phyloP scores from a whole-genome alignment of 2,797 vertebrate species.

The Sebastiscus albofasciatus region DNA sequence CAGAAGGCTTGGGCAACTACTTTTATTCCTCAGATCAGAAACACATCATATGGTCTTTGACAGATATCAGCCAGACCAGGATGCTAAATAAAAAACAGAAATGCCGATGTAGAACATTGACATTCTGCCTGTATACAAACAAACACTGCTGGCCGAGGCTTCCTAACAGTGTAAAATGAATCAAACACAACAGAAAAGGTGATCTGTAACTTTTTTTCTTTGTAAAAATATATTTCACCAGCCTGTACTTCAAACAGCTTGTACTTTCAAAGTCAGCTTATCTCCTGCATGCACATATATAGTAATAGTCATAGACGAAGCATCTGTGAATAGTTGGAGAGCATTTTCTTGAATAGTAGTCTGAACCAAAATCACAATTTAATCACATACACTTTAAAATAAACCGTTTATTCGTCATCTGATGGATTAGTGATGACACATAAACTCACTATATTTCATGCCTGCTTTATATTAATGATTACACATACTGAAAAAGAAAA shows the following conservation, averaged over 20 bases:
- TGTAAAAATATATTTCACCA: slow-evolving; percentile 21
- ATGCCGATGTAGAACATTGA: slow-evolving; percentile 33
- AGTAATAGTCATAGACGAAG: not conserved
- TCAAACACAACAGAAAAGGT: slow-evolving; percentile 43
- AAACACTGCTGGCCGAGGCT: slow-evolving; percentile 28
- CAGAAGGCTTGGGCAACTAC: slow-evolving; percentile 23
- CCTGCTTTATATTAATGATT: not conserved
- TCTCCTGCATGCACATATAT: slow-evolving; percentile 14
- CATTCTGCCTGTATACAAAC: slow-evolving; percentile 52
- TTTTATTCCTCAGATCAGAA: slow-evolving; percentile 68
- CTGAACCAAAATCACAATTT: not conserved
- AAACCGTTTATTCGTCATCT: not conserved
- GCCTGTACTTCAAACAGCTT: slow-evolving; percentile 10
- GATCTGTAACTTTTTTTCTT: slow-evolving; percentile 38
- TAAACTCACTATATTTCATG: not conserved
- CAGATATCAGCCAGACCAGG: slow-evolving; percentile 51
- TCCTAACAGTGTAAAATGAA: slow-evolving; percentile 30
- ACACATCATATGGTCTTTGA: slow-evolving; percentile 57
- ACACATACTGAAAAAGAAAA: not conserved
- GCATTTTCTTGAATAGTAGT: not conserved
- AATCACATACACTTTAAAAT: not conserved
- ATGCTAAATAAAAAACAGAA: slow-evolving; percentile 54
- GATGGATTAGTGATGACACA: not conserved
- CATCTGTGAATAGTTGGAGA: not conserved
- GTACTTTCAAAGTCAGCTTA: slow-evolving; percentile 27